These are phyloP conservation scores for Catharus fuscescens DNA, from an alignment of 2,113 vertebrate genomes.

Conservation along the genomic window DNA sequence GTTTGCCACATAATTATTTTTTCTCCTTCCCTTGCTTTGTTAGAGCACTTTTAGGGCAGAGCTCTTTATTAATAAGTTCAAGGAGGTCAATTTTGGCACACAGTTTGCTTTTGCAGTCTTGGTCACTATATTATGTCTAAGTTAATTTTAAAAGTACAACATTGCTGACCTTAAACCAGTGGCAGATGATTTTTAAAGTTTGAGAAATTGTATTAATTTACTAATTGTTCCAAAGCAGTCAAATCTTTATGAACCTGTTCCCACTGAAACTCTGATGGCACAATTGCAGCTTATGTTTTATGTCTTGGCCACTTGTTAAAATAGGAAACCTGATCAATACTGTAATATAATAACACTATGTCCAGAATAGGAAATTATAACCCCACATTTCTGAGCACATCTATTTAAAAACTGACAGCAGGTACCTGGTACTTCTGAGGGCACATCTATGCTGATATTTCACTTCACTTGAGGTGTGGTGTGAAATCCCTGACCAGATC, in stretches of 20 bases:
- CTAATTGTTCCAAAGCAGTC: background rate
- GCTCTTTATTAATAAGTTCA: background rate
- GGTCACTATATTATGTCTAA: background rate
- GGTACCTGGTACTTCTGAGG: background rate
- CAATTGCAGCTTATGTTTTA: background rate
- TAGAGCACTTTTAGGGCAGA: background rate
- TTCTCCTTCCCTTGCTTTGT: background rate
- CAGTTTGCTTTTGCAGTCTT: background rate
- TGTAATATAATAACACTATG: background rate
- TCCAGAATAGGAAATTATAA: background rate
- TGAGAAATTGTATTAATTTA: background rate
- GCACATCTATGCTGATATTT: background rate
- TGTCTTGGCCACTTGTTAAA: background rate
- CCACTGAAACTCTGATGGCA: background rate
- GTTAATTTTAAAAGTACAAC: background rate
- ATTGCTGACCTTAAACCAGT: background rate
- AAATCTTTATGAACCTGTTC: background rate
- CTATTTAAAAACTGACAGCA: background rate
- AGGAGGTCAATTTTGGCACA: background rate
- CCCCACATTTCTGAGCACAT: background rate
- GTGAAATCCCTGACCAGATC: background rate
- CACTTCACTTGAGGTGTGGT: background rate
- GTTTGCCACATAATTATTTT: slow-evolving; percentile 15
- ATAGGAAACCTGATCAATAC: background rate
- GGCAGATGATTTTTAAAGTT: background rate